phyloP scores from a whole-genome alignment of 2,113 vertebrate genomes.

The Corvus cornix region DNA sequence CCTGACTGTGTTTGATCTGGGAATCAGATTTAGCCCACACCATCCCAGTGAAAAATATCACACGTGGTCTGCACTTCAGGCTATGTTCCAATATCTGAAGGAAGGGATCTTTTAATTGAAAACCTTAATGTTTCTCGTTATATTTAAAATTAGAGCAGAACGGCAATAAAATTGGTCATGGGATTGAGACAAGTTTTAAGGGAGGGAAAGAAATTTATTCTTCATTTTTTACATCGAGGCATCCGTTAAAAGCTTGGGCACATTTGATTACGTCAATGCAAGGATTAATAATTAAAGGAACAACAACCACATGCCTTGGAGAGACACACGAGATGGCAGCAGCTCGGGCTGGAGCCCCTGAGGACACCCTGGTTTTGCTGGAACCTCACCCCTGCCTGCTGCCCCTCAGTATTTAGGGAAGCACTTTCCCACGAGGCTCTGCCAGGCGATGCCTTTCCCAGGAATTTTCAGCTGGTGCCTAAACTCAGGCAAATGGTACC shows the following conservation, averaged over 20 bases:
- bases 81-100: conserved; percentile 38
- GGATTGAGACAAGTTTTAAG: conserved; percentile 9
- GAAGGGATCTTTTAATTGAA: conserved; percentile 58
- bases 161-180: conserved; percentile 47
- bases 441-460: background rate
- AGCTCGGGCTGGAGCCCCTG: background rate
- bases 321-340: background rate
- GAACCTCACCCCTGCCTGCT: background rate
- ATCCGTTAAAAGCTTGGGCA: background rate
- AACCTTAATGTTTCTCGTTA: conserved; percentile 39
- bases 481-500: background rate
- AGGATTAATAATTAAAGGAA: conserved; percentile 60
- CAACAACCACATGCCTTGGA: background rate
- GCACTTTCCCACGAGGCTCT: background rate
- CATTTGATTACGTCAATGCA: background rate
- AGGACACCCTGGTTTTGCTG: background rate
- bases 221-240: background rate
- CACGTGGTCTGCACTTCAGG: conserved; percentile 10
- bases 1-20: background rate
- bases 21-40: background rate
- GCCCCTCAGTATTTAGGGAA: background rate
- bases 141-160: conserved; percentile 57
- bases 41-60: background rate
- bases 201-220: conserved; percentile 15
- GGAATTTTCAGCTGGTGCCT: background rate